Evolutionary conservation across 2,797 vertebrate species (phyloP), one percentile per base, ranked within the genome.

Genomic region (Sibirionetta formosa): DNA sequence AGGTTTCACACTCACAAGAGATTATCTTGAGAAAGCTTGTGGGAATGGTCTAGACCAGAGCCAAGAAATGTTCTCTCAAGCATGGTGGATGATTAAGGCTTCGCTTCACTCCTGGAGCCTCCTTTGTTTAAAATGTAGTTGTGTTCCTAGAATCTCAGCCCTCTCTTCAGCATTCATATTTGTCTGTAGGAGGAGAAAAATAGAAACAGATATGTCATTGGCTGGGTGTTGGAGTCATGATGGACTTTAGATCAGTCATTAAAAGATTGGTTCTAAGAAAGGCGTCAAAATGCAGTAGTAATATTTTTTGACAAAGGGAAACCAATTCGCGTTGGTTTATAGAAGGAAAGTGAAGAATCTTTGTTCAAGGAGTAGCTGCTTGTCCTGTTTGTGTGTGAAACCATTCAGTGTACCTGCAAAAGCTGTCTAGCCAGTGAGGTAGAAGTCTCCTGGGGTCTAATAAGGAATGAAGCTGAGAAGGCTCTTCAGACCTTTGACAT

Each of bases 41-140:
- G 24, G 2, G 10, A 51, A 14, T 51, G 9, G 19, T 81, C 29
- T n/a, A 57, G 23, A 88, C 24, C 31, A 36, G 48, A 90, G 23
- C 11, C 50, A 63, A 36, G 66, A 65, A 82, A 10, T 20, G 5
- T 61, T 22, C 91, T 61, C 54, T 33, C 18, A 63, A 71, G 2
- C 0, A 0, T 51, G 8, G 4, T 44, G 14, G 23, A 33, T 61
- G 40, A n/a, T 7, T n/a, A 15, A 79, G 5, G 63, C 27, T 63
- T 88, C 50, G 5, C 3, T 92, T 93, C 11, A 38, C 13, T 72
- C 13, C 10, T 5, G 65, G 31, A 18, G 11, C 16, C 12, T 29
- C n/a, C 71, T 82, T 36, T 56, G 58, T 64, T 75, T 86, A 11
- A 60, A 56, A 53, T 35, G 36, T 14, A 64, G 8, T 36, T 31